phyloP scores from a whole-genome alignment of 2,888 invertebrate genomes.

The Euphydryas editha region DNA sequence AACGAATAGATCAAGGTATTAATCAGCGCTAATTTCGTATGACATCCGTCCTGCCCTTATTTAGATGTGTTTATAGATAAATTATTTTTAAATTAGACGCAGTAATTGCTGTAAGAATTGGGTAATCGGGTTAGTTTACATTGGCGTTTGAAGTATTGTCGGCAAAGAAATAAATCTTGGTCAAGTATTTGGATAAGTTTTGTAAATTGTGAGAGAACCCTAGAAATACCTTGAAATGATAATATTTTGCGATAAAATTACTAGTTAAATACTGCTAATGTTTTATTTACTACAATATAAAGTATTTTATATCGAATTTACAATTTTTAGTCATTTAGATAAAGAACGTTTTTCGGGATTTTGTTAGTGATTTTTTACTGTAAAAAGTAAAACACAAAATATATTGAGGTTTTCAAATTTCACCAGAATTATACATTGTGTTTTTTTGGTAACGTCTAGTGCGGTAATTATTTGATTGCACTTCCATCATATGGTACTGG shows the following conservation, averaged over 20 bases:
- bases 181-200: conserved; percentile 41
- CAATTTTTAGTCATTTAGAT: too few species aligned
- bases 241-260: neutral
- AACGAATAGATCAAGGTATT: conserved; percentile 27
- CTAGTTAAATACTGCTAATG: neutral
- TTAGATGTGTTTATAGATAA: conserved; percentile 47
- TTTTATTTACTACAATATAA: neutral
- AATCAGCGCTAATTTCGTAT: conserved; percentile 27
- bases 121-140: conserved; percentile 34
- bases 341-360: too few species aligned
- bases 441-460: too few species aligned
- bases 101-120: conserved; percentile 48
- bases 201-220: conserved; percentile 38
- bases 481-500: too few species aligned
- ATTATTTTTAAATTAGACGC: conserved; percentile 49
- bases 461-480: too few species aligned
- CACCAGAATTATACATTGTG: too few species aligned
- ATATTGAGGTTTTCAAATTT: too few species aligned
- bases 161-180: conserved; percentile 42
- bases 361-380: too few species aligned
- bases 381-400: too few species aligned
- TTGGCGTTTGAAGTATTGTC: conserved; percentile 38
- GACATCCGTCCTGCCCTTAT: conserved; percentile 31
- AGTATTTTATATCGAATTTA: neutral
- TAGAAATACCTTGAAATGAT: conserved; percentile 15